Evolutionary conservation across 1,140 invertebrate genomes (phyloP), one percentile per base, ranked within the genome.

Genomic region (Sarcophaga bullata): DNA sequence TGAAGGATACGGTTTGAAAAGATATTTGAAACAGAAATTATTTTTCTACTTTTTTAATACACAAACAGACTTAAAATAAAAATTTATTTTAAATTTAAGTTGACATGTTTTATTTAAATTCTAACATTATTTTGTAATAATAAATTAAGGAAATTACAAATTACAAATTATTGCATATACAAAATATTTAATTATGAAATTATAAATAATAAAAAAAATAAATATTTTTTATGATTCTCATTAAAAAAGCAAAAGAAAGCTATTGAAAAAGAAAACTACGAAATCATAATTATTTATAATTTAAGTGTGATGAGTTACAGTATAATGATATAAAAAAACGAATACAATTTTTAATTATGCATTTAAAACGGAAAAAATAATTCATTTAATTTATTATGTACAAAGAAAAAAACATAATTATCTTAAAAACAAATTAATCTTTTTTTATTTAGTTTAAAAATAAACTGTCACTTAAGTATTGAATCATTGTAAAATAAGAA

Each of bases 401-500:
- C 17, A 25, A 62, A 62, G 19, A 19, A 19, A 68, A 25, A 19
- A 1, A 1, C 3, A 68, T 68, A 68, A 68, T 19, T 25, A 17
- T 68, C 17, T 37, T 25, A 68, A 8, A 68, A 68, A 68, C 8
- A 8, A 19, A 68, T 2, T 68, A 17, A 17, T 68, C 19, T 25
- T 25, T 68, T 68, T 10, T 58, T 58, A 68, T 68, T 68, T 68
- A 37, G 1, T 68, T 68, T 25, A 68, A 13, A 58, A n/a, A 58
- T n/a, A 58, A 58, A 58, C 54, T n/a, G n/a, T 25, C 75, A 52
- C 75, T 78, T 68, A 68, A 68, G 17, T 68, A 68, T 68, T 78
- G 75, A 78, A 78, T 76, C 52, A 78, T 78, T 78, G 75, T 78
- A 78, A 50, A 25, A 78, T 78, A 78, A 78, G 47, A 15, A 8